Evolutionary conservation across 2,113 vertebrate genomes (phyloP).

Genomic region (Campylomormyrus numenius): DNA sequence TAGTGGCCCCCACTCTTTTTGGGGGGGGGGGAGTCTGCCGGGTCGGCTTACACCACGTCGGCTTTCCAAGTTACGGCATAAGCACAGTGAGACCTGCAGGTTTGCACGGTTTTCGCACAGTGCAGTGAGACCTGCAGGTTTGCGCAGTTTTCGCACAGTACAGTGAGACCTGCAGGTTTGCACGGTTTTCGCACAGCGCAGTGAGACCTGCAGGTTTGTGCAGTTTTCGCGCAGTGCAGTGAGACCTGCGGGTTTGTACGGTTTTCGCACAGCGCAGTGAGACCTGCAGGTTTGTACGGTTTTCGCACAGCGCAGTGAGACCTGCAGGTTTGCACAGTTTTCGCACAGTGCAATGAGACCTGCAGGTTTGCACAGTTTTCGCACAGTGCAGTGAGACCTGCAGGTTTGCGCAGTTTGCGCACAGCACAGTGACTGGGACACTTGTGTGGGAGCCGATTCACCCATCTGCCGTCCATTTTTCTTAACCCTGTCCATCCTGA

Average conservation of each 20-base stretch:
- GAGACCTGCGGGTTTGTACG: too few relatives aligned
- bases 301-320: not conserved
- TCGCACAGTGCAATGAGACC: not conserved
- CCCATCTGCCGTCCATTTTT: not conserved
- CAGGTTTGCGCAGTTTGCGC: not conserved
- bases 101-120: not conserved
- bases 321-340: not conserved
- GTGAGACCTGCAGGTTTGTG: not conserved
- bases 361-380: not conserved
- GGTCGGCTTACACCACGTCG: not conserved
- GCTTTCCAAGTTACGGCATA: not conserved
- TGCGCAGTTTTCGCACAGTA: not conserved
- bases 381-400: not conserved
- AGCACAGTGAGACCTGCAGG: not conserved
- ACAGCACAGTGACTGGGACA: not conserved
- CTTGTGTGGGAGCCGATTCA: not conserved
- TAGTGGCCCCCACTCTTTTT: not conserved
- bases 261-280: not conserved
- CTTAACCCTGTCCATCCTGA: not conserved
- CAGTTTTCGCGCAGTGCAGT: not conserved
- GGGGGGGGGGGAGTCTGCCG: slow-evolving; percentile 14
- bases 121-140: not conserved
- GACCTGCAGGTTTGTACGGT: not conserved
- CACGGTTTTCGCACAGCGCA: not conserved
- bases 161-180: not conserved